A percentile compares a stretch with the other conserved stretches of the same genome.
Conservation (phyloP, 2,888 invertebrate genomes). For the Zygogramma bicolorata region DNA sequence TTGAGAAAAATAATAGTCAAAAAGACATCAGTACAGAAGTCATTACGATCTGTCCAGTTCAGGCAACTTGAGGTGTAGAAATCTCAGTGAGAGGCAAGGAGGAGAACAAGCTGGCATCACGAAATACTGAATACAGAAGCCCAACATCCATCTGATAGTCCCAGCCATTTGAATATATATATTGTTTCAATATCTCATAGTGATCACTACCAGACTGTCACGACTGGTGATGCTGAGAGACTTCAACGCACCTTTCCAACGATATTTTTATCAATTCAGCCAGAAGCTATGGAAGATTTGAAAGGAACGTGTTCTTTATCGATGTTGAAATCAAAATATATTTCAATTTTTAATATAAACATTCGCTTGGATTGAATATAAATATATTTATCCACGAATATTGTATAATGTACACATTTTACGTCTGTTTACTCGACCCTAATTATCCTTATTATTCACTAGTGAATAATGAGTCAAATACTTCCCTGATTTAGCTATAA, state of each 20-base stretch:
- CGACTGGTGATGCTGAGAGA: conserved; percentile 38
- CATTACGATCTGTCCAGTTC: no score
- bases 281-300: background rate
- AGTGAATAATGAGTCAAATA: no score
- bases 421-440: no score
- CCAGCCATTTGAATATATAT: conserved; percentile 56
- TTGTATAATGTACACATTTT: no score
- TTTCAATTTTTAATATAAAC: no score
- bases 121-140: conserved; percentile 46
- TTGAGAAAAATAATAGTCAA: no score
- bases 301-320: background rate
- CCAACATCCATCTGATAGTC: conserved; percentile 54
- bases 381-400: no score
- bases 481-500: no score
- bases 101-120: conserved; percentile 43
- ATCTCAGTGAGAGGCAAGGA: conserved; percentile 6
- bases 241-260: conserved; percentile 31
- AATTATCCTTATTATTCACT: no score
- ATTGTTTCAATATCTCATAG: conserved; percentile 56
- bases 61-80: conserved; percentile 6
- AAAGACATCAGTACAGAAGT: no score
- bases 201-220: conserved; percentile 52
- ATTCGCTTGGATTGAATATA: no score
- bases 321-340: background rate
- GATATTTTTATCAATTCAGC: background rate